Evolutionary conservation across 2,888 invertebrate species (phyloP).

Genomic region (Lissocephala sabroskyi): DNA sequence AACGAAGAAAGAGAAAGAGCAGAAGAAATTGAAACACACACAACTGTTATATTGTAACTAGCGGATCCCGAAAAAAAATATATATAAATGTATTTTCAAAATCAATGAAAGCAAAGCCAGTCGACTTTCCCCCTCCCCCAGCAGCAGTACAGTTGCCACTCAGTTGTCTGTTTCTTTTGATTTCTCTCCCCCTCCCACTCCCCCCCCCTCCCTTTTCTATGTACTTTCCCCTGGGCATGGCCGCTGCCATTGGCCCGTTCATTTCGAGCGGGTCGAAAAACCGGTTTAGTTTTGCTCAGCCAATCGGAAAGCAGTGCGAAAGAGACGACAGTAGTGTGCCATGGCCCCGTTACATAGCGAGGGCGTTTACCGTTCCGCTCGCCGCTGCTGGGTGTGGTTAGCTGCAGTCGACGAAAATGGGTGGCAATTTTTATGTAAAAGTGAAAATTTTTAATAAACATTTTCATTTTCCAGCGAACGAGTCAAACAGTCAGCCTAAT

Average conservation of each 20-base stretch:
- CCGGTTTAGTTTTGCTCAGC: slow-evolving; percentile 27
- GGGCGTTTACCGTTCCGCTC: slow-evolving; percentile 31
- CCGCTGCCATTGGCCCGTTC: slow-evolving; percentile 39
- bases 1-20: slow-evolving; percentile 27
- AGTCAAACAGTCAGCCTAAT: background rate
- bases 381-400: slow-evolving; percentile 43
- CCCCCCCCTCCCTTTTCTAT: background rate
- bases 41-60: slow-evolving; percentile 3
- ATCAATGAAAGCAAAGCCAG: background rate
- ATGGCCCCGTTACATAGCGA: slow-evolving; percentile 28
- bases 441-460: slow-evolving; percentile 60
- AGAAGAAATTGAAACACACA: slow-evolving; percentile 17
- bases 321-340: slow-evolving; percentile 35
- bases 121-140: background rate
- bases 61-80: background rate
- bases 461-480: slow-evolving; percentile 52
- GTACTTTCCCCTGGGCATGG: slow-evolving; percentile 17
- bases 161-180: background rate
- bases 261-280: slow-evolving; percentile 33
- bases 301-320: slow-evolving; percentile 32
- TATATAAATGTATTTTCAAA: slow-evolving; percentile 3
- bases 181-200: slow-evolving; percentile 22
- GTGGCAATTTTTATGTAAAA: slow-evolving; percentile 53
- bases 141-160: background rate
- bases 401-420: no score